phyloP scores from a whole-genome alignment of 2,888 invertebrate species.

The Caenorhabditis sp. region DNA sequence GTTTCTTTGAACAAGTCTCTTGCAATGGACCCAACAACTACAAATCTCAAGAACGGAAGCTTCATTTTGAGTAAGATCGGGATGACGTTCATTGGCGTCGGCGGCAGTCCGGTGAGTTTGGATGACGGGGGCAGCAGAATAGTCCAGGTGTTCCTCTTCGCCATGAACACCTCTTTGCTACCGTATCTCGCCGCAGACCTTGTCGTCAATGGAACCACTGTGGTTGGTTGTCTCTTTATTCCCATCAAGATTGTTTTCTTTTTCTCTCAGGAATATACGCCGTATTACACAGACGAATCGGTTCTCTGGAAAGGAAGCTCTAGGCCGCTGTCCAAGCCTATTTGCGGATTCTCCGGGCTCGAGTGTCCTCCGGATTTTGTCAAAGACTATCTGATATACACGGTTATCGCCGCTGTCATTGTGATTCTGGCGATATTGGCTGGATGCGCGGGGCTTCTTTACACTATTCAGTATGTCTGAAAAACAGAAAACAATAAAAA shows the following conservation, averaged over 20 bases:
- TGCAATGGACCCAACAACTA: constrained; percentile 39
- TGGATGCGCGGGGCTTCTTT: constrained; percentile 52
- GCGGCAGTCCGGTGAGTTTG: constrained; percentile 28
- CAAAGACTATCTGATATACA: constrained; percentile 66
- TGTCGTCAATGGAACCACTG: constrained; percentile 15
- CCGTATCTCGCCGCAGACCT: constrained; percentile 44
- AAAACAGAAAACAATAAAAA: not conserved
- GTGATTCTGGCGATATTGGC: constrained; percentile 54
- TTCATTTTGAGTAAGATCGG: constrained; percentile 36
- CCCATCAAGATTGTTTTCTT: not conserved
- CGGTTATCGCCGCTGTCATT: constrained; percentile 63
- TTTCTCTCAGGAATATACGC: constrained; percentile 18
- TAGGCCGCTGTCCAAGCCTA: constrained; percentile 44
- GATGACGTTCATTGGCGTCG: constrained; percentile 54
- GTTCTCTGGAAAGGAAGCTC: constrained; percentile 40
- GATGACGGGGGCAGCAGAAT: constrained; percentile 57
- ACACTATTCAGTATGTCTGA: constrained; percentile 46
- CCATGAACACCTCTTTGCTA: constrained; percentile 42
- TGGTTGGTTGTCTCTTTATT: not conserved
- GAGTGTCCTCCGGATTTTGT: constrained; percentile 66
- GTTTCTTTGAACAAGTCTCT: constrained; percentile 56
- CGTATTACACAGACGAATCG: constrained; percentile 39
- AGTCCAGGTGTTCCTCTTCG: constrained; percentile 48
- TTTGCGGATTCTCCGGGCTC: constrained; percentile 68
- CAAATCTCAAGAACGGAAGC: constrained; percentile 41